phyloP scores from a whole-genome alignment of 92 coral and sea anemone genomes.

The Montipora capitata region DNA sequence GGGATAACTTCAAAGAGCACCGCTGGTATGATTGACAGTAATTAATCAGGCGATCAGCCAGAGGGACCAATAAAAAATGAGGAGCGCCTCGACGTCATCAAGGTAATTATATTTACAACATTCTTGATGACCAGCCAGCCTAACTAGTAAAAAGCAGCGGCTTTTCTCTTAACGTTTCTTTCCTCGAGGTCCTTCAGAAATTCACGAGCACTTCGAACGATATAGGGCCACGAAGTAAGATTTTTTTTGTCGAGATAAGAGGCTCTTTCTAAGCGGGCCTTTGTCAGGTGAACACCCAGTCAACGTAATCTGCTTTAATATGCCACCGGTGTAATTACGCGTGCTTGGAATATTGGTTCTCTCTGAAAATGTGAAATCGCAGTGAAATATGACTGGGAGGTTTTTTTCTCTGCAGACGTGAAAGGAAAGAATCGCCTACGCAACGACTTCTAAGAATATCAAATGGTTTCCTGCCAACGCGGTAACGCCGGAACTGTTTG shows the following conservation, averaged over 20 bases:
- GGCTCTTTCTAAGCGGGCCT: neutral
- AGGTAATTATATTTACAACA: slow-evolving; percentile 85
- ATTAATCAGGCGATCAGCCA: slow-evolving; percentile 99
- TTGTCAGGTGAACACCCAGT: slow-evolving; percentile 1
- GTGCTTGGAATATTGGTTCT: slow-evolving; percentile 13
- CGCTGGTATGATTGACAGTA: slow-evolving; percentile 98
- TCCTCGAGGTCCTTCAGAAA: slow-evolving; percentile 32
- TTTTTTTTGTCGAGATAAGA: slow-evolving; percentile 26
- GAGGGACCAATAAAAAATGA: slow-evolving; percentile 87
- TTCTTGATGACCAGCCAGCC: slow-evolving; percentile 80
- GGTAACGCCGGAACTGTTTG: slow-evolving; percentile 35
- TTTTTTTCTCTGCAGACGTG: neutral
- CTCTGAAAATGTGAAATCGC: slow-evolving; percentile 17
- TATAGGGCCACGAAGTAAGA: slow-evolving; percentile 15
- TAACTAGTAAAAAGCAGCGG: slow-evolving; percentile 48
- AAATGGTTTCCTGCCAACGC: neutral
- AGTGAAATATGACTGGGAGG: neutral
- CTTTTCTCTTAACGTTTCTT: slow-evolving; percentile 41
- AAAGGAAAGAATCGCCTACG: slow-evolving; percentile 2
- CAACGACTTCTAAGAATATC: slow-evolving; percentile 1
- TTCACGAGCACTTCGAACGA: slow-evolving; percentile 23
- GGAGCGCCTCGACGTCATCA: slow-evolving; percentile 79
- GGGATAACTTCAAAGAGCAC: slow-evolving; percentile 92
- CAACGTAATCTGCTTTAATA: slow-evolving; percentile 20
- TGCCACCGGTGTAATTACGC: slow-evolving; percentile 24